Evolutionary conservation across 2,113 vertebrate species (phyloP), one percentile per base, ranked within the genome.

Genomic region (Merops nubicus): DNA sequence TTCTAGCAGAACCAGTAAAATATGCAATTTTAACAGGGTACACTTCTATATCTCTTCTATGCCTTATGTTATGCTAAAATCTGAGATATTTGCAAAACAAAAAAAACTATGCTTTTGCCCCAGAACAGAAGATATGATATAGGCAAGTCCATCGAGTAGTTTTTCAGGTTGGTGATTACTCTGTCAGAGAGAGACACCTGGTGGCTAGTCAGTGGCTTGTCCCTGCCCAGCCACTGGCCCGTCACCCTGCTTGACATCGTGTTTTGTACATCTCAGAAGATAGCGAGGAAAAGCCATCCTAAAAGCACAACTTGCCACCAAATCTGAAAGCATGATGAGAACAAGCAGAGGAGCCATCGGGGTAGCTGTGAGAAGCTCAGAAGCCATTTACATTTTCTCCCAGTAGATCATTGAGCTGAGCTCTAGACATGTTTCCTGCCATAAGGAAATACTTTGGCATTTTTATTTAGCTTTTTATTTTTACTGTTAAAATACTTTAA

Each of bases 131-230:
- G n/a, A 12, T n/a, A 54, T 0, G 7, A 57, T 2, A 14, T 8
- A 22, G 47, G 20, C 19, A 16, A 6, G 8, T 2, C 22, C 12
- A 6, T 0, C 9, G 34, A 88, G 56, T 62, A 16, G 75, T 25
- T 19, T 31, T 74, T 12, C 64, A 78, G 70, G 91, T 8, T 21
- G 40, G 63, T 70, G 60, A 4, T 65, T 96, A 43, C 57, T 73
- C 65, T 91, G 95, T 96, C 97, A 92, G 92, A 98, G 95, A 96
- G 96, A 85, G 98, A 97, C 98, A 96, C 70, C 98, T 98, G 97
- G 94, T 96, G 98, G 98, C 26, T 38, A 38, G 25, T 51, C n/a
- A 19, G n/a, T 21, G 97, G 97, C 54, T 84, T 62, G 36, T 31
- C 93, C 88, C 43, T 13, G 38, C 70, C 84, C 83, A 82, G 95